These are phyloP conservation scores for Philypnodon macrostomus DNA, from an alignment of 2,797 vertebrate genomes.

Conservation along the genomic window DNA sequence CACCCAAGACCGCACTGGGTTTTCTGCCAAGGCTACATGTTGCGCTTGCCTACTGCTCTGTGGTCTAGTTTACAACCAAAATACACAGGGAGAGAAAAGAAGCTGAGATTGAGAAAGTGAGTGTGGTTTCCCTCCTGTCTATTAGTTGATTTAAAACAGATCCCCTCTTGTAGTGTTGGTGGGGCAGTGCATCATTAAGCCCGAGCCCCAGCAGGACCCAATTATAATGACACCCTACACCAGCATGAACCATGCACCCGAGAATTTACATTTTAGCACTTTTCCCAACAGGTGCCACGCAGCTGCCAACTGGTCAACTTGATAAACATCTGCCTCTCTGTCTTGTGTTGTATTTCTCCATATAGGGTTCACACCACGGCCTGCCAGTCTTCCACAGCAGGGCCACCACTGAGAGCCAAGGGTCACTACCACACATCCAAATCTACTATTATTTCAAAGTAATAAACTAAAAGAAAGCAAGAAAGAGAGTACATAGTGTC, in stretches of 20 bases:
- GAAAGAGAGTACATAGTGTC: too few species aligned
- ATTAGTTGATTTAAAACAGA: constrained; percentile 61
- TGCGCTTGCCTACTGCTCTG: constrained; percentile 54
- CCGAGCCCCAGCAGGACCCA: constrained; percentile 28
- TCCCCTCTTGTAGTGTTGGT: constrained; percentile 46
- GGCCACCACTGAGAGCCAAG: constrained; percentile 52
- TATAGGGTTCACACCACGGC: constrained; percentile 19
- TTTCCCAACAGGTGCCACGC: constrained; percentile 51
- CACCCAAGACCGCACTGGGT: constrained; percentile 50
- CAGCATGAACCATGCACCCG: constrained; percentile 25
- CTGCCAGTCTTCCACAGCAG: constrained; percentile 60
- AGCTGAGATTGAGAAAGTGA: constrained; percentile 23
- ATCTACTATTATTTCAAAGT: constrained; percentile 64
- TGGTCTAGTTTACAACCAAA: constrained; percentile 42
- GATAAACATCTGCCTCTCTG: background rate
- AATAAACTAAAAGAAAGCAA: constrained; percentile 64
- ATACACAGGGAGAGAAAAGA: constrained; percentile 25
- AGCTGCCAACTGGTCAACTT: constrained; percentile 23
- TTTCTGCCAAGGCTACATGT: constrained; percentile 56
- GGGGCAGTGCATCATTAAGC: constrained; percentile 60
- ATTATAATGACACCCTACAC: constrained; percentile 42
- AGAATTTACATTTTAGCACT: constrained; percentile 36
- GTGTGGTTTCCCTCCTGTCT: constrained; percentile 42
- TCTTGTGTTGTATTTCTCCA: constrained; percentile 2
- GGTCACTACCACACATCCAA: constrained; percentile 58